phyloP scores from a whole-genome alignment of 1,140 invertebrate species.

The Drosophila chauvacae region DNA sequence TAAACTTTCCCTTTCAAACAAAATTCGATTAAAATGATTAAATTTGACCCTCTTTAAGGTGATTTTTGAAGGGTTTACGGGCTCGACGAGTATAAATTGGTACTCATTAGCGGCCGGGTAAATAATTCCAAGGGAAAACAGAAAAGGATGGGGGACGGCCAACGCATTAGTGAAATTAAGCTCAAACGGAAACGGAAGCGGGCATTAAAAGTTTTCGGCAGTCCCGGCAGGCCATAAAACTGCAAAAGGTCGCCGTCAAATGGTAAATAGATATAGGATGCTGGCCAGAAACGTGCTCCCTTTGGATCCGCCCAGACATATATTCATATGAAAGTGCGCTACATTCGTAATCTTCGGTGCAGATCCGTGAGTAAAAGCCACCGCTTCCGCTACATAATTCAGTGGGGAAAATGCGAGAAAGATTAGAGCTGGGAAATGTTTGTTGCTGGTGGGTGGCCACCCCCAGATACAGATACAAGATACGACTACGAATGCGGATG shows the following conservation, averaged over 20 bases:
- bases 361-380: conserved; percentile 67
- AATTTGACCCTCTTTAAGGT: conserved; percentile 5
- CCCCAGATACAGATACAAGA: conserved; percentile 24
- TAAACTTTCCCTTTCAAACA: not conserved
- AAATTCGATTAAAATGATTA: conserved; percentile 2
- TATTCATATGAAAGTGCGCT: conserved; percentile 42
- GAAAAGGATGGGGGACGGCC: not conserved
- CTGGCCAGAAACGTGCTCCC: conserved; percentile 50
- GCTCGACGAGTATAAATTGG: conserved; percentile 43
- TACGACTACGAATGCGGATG: not conserved
- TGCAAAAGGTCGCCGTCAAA: conserved; percentile 63
- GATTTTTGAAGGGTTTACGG: conserved; percentile 15
- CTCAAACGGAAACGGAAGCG: conserved; percentile 62
- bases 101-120: conserved; percentile 60
- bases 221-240: conserved; percentile 46
- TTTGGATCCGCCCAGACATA: conserved; percentile 10
- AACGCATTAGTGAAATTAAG: conserved; percentile 75
- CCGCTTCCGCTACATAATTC: conserved; percentile 79
- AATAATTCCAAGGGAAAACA: conserved; percentile 23
- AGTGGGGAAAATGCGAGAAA: conserved; percentile 63
- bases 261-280: conserved; percentile 64
- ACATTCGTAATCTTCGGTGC: conserved; percentile 60
- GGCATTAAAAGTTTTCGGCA: conserved; percentile 71
- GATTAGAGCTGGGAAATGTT: conserved; percentile 45
- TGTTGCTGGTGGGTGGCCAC: not conserved